Conservation (phyloP, 2,113 vertebrate species). For the Nyctereutes procyonoides region DNA sequence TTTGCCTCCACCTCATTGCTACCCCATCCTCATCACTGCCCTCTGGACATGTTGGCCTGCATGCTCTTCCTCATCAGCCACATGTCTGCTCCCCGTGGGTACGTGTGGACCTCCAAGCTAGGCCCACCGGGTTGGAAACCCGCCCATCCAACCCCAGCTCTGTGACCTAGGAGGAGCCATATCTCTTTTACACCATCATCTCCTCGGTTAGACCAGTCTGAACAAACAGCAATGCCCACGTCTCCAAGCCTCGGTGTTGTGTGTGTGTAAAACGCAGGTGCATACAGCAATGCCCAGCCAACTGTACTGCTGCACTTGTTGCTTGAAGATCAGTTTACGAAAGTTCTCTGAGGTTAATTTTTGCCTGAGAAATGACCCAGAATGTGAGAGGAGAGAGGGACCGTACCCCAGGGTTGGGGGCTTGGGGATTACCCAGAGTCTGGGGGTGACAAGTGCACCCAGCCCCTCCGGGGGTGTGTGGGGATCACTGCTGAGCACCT, state of each 20-base stretch:
- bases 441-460: not conserved
- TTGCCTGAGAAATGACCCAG: not conserved
- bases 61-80: not conserved
- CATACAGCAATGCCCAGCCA: fast-evolving
- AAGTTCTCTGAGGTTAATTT: not conserved
- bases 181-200: too few species aligned
- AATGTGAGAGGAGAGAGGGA: not conserved
- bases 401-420: not conserved
- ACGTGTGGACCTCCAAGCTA: fast-evolving
- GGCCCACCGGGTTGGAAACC: not conserved
- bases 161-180: not conserved
- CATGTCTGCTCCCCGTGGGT: not conserved
- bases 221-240: fast-evolving
- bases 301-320: fast-evolving
- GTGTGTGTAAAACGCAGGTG: fast-evolving
- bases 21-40: fast-evolving
- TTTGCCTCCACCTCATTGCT: fast-evolving
- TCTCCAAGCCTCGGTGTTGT: fast-evolving
- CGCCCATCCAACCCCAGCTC: not conserved
- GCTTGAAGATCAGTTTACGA: not conserved
- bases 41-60: fast-evolving
- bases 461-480: fast-evolving
- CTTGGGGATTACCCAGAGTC: not conserved
- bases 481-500: fast-evolving
- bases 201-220: not conserved